These are phyloP conservation scores for Oscheius sp. DNA, from an alignment of 2,888 invertebrate species.

Conservation along the genomic window DNA sequence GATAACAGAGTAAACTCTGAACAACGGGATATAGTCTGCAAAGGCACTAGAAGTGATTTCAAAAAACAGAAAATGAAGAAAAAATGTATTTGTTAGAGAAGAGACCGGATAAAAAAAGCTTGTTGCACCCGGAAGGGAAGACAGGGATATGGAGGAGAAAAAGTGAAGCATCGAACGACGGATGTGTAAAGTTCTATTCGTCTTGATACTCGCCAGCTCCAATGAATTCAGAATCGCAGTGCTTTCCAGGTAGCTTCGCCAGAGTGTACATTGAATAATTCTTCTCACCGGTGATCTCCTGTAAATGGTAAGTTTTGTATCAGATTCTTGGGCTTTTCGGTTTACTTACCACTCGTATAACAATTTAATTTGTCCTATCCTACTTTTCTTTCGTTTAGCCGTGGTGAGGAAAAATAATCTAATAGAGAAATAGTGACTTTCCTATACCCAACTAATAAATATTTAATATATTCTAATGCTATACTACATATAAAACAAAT, in stretches of 20 bases:
- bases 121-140: not conserved
- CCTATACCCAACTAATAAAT: no score
- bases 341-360: not conserved
- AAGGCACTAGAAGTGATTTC: no score
- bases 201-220: conserved; percentile 44
- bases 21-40: no score
- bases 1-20: no score
- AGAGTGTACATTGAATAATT: conserved; percentile 63
- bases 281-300: conserved; percentile 65
- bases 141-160: conserved; percentile 19
- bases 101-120: conserved; percentile 17
- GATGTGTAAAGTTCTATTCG: conserved; percentile 28
- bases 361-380: not conserved
- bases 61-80: not conserved
- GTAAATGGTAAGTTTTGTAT: conserved; percentile 17
- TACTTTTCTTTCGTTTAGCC: no score
- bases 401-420: no score
- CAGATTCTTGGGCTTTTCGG: not conserved
- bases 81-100: not conserved
- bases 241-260: conserved; percentile 36
- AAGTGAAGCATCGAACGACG: conserved; percentile 20
- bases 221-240: conserved; percentile 37
- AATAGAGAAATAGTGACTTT: no score
- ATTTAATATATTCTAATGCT: not conserved
- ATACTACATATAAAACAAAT: not conserved